Evolutionary conservation across 2,888 invertebrate species (phyloP).

Genomic region (Agrotis exclamationis): DNA sequence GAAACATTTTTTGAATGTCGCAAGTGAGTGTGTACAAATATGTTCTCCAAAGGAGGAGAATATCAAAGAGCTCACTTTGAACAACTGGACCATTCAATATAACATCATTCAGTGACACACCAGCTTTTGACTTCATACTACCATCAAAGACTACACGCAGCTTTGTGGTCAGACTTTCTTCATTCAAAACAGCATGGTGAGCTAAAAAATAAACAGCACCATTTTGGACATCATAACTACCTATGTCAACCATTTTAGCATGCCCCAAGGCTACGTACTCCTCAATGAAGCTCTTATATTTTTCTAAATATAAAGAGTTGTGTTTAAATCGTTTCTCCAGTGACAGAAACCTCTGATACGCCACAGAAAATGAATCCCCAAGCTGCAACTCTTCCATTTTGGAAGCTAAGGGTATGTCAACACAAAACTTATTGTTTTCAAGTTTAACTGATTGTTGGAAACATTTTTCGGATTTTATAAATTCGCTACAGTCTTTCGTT

Average conservation of each 20-base stretch:
- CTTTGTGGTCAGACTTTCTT: not conserved
- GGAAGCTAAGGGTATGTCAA: not conserved
- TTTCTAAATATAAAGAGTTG: not conserved
- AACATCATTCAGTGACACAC: conserved; percentile 6
- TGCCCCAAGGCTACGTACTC: conserved; percentile 7
- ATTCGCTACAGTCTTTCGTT: too few species aligned
- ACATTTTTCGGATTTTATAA: too few species aligned
- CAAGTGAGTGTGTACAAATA: not conserved
- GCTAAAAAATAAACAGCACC: conserved; percentile 1
- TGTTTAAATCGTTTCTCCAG: not conserved
- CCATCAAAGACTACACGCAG: not conserved
- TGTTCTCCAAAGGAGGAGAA: not conserved
- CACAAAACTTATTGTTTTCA: not conserved
- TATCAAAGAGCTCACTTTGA: conserved; percentile 2
- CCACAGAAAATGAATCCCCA: not conserved
- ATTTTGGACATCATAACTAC: not conserved
- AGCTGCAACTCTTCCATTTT: not conserved
- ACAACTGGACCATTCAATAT: conserved; percentile 6
- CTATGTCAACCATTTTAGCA: conserved; percentile 4
- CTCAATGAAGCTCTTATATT: not conserved
- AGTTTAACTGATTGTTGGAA: too few species aligned
- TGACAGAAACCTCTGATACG: conserved; percentile 1
- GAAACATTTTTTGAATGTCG: conserved; percentile 2
- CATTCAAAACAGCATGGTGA: conserved; percentile 6
- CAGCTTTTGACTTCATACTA: not conserved